Conservation (phyloP, 2,113 vertebrate genomes). For the Muntiacus muntjak region DNA sequence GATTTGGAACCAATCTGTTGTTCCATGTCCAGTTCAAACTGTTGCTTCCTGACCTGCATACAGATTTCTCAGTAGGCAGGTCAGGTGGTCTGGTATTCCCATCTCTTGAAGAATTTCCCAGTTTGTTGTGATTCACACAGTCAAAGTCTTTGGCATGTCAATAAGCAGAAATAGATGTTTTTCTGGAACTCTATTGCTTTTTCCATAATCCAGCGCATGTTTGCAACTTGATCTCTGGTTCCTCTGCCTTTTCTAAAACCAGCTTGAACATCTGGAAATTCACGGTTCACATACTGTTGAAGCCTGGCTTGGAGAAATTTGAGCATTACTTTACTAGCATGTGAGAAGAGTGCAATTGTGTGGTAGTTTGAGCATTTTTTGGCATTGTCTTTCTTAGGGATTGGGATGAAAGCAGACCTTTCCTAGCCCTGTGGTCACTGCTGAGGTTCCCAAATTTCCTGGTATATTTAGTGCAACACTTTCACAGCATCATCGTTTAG, state of each 20-base stretch:
- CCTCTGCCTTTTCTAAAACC: not conserved
- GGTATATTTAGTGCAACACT: not conserved
- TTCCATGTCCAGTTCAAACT: not conserved
- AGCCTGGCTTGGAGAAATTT: not conserved
- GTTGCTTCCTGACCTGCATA: not conserved
- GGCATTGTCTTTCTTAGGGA: not conserved
- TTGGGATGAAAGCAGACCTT: not conserved
- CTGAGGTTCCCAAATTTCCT: not conserved
- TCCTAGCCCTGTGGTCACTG: not conserved
- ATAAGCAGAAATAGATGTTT: not conserved
- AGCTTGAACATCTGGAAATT: not conserved
- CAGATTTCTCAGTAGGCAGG: not conserved
- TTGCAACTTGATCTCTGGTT: not conserved
- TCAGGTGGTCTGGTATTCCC: not conserved
- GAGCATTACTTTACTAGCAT: not conserved
- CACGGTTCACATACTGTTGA: not conserved
- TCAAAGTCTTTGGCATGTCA: not conserved
- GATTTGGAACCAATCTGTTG: not conserved
- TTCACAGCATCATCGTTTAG: not conserved
- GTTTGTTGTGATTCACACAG: not conserved
- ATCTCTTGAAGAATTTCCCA: not conserved
- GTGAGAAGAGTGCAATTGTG: not conserved
- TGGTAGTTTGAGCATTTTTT: not conserved
- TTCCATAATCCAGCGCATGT: accelerated
- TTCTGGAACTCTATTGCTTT: not conserved